These are phyloP conservation scores for Crotalus viridis DNA, from an alignment of 2,113 vertebrate genomes.

Conservation along the genomic window DNA sequence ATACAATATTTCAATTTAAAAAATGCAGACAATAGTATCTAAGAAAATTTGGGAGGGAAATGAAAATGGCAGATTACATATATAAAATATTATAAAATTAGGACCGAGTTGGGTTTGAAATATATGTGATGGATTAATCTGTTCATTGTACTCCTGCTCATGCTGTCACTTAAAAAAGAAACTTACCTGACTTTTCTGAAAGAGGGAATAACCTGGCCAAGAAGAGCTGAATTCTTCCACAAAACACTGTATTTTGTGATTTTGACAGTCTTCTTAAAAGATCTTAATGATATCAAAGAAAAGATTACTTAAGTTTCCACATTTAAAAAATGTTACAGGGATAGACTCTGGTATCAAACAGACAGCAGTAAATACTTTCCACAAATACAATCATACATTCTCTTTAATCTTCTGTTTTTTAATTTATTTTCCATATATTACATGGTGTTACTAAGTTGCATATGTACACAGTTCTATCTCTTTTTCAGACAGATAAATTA, in stretches of 20 bases:
- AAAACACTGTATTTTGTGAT: constrained; percentile 98
- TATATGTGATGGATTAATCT: constrained; percentile 20
- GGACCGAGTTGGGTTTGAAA: background rate
- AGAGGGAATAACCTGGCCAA: constrained; percentile 94
- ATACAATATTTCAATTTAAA: background rate
- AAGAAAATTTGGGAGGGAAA: background rate
- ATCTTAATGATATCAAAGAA: constrained; percentile 70
- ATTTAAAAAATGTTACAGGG: background rate
- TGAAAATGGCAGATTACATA: background rate
- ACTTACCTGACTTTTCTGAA: constrained; percentile 95
- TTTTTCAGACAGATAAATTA: background rate
- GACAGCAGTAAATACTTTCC: background rate
- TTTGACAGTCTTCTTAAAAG: constrained; percentile 94
- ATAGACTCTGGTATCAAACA: background rate
- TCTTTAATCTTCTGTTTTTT: background rate
- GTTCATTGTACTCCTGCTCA: background rate
- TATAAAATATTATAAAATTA: background rate
- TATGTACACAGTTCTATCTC: background rate
- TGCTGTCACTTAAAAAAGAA: constrained; percentile 24
- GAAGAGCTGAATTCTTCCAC: constrained; percentile 96
- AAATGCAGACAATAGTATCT: background rate
- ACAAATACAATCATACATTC: background rate
- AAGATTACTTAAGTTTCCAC: background rate
- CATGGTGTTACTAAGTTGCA: background rate
- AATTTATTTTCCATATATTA: background rate